Percentiles rank a stretch among this genome's conserved stretches.
Evolutionary conservation across 1,140 invertebrate species (phyloP).

Genomic region (Nylanderia fulva): DNA sequence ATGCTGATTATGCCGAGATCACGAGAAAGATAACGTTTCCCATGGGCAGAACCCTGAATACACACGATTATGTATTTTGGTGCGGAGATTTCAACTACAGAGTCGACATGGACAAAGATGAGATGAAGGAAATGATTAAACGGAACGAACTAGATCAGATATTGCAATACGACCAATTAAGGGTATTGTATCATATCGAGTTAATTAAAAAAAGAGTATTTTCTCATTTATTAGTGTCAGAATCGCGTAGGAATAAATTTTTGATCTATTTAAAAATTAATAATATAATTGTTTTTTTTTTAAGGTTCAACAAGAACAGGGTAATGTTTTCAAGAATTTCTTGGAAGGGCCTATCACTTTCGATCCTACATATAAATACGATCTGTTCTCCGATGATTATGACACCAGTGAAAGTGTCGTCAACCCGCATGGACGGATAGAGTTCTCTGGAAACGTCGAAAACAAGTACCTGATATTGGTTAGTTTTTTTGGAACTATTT

Average conservation of each 20-base stretch:
- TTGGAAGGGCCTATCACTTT: conserved; percentile 97
- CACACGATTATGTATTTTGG: conserved; percentile 99
- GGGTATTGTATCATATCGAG: conserved; percentile 77
- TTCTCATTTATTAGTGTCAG: not conserved
- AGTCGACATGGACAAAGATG: conserved; percentile 97
- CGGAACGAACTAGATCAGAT: conserved; percentile 93
- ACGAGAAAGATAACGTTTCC: conserved; percentile 97
- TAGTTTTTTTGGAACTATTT: conserved; percentile 28
- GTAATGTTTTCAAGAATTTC: conserved; percentile 97
- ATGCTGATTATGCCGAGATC: conserved; percentile 98
- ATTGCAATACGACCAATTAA: conserved; percentile 96
- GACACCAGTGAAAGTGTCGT: conserved; percentile 99
- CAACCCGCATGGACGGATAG: conserved; percentile 99
- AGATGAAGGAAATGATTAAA: conserved; percentile 94
- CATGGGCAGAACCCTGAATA: conserved; percentile 96
- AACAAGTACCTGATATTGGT: conserved; percentile 90
- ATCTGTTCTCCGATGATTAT: conserved; percentile 99
- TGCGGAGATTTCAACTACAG: conserved; percentile 99
- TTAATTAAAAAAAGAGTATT: conserved; percentile 36
- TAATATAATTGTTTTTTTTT: not conserved
- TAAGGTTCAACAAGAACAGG: conserved; percentile 91
- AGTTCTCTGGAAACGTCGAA: conserved; percentile 95
- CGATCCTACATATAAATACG: conserved; percentile 99
- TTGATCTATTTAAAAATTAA: not conserved
- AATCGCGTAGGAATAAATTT: not conserved